Base-by-base conservation (phyloP, 2,797 vertebrate genomes). In the Myotis planiceps region DNA sequence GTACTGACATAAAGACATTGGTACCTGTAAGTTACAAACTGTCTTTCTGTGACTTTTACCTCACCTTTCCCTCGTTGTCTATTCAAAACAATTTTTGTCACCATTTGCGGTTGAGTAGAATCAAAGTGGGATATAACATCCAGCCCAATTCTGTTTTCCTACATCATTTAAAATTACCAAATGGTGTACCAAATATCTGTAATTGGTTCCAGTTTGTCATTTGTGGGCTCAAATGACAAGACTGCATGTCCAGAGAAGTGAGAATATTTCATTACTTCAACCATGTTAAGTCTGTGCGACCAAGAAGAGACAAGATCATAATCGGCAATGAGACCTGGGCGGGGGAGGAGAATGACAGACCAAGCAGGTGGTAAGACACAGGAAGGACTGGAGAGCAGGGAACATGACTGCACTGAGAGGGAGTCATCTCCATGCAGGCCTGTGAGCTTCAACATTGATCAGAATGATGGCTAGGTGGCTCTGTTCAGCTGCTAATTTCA, bases 61-160 rank as follows among this genome's bases (percentile, higher is more conserved):
- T 97, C 82, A 69, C 88, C 84, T 93, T 93, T 0, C 1, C 47
- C 95, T 86, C 66, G 37, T 93, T 96, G 96, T 87, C 69, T 84
- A 74, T 92, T 97, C 85, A 94, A 88, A 97, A 90, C 88, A 96
- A 97, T 34, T 82, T 93, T 88, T 96, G 96, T 95, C 95, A 87
- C 82, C 37, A 60, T 96, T 97, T 97, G 79, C 45, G 92, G 42
- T n/a, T 51, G 45, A 81, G 45, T 96, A 75, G 69, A 78, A 79
- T 72, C 84, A 90, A 72, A 96, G 60, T 53, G 94, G 72, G 21
- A 51, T 66, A 88, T 63, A 74, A 93, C 85, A 89, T 65, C 68
- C 18, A 80, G 72, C 90, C 21, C n/a, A 42, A 34, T 96, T 96
- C 81, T 93, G 47, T 93, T 97, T 98, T 95, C 12, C 42, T 79